Evolutionary conservation across 2,797 vertebrate species (phyloP), one percentile per base, ranked within the genome.

Genomic region (Hirundo rustica): DNA sequence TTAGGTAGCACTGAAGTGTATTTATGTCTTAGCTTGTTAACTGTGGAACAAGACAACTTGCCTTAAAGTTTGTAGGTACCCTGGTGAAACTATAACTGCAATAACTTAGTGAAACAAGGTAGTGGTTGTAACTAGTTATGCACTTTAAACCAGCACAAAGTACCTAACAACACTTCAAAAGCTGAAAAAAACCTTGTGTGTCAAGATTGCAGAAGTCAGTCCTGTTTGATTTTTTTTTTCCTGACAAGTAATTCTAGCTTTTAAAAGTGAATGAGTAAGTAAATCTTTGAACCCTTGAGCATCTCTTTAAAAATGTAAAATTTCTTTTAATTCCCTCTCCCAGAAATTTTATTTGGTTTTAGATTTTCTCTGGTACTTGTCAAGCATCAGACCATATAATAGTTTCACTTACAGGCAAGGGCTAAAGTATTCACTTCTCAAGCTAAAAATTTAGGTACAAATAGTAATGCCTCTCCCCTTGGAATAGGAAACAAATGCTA

Each of bases 271-370:
- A 53, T 25, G 6, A 51, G 6, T 13, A 60, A 64, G 26, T 67
- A 64, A 74, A 13, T 25, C 40, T 73, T 82, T 23, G 45, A 85
- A 60, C 18, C 8, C 18, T 44, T 44, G 8, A 44, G 14, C 18
- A 18, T 79, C 20, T 32, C 18, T 86, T 84, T 19, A 45, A 89
- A 84, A 74, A 48, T 6, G 11, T 72, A 58, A 48, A 38, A 18
- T 68, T 88, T 68, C 9, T n/a, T 13, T 29, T 50, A 12, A 32
- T 7, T 25, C 2, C 3, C 0, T 2, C 6, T 18, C 16, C 9
- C 10, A 7, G 8, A 48, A 14, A 15, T 50, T n/a, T 57, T 82
- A 3, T 15, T 92, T 17, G 11, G 3, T 32, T 83, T 68, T 53
- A 68, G 29, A 17, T 57, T 40, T 64, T 58, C 11, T 38, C 20